Percentiles rank a stretch among this genome's conserved stretches.
phyloP scores from a whole-genome alignment of 2,113 vertebrate species.

The Gadus chalcogrammus region DNA sequence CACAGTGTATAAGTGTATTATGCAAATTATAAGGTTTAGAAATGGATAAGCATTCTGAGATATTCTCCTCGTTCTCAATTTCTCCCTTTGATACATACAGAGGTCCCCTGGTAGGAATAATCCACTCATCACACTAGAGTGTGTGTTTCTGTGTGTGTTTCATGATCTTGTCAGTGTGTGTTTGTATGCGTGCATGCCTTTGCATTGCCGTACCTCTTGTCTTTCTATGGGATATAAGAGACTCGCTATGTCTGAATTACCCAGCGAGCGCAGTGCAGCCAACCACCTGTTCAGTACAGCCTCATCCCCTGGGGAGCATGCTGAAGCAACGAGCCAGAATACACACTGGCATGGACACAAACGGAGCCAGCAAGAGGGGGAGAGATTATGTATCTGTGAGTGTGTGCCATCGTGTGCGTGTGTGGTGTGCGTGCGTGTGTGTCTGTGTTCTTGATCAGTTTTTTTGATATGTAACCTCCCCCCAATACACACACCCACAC shows the following conservation, averaged over 20 bases:
- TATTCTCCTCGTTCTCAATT: too few species aligned
- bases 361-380: neutral
- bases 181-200: neutral
- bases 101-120: too few species aligned
- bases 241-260: neutral
- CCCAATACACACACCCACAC: too few species aligned
- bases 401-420: neutral
- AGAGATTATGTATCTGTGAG: neutral
- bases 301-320: neutral
- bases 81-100: too few species aligned
- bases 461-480: too few species aligned
- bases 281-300: neutral
- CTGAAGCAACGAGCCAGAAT: too few species aligned
- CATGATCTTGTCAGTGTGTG: neutral
- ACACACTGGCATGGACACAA: neutral
- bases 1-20: too few species aligned
- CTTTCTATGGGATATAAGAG: neutral
- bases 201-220: neutral
- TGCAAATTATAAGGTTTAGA: too few species aligned
- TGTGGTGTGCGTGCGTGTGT: neutral
- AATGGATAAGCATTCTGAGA: too few species aligned
- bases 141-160: too few species aligned
- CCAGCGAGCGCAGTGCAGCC: neutral
- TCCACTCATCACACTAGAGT: too few species aligned
- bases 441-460: neutral